Evolutionary conservation across 2,888 invertebrate genomes (phyloP), one percentile per base, ranked within the genome.

Genomic region (Prosopocoilus inquinatus): DNA sequence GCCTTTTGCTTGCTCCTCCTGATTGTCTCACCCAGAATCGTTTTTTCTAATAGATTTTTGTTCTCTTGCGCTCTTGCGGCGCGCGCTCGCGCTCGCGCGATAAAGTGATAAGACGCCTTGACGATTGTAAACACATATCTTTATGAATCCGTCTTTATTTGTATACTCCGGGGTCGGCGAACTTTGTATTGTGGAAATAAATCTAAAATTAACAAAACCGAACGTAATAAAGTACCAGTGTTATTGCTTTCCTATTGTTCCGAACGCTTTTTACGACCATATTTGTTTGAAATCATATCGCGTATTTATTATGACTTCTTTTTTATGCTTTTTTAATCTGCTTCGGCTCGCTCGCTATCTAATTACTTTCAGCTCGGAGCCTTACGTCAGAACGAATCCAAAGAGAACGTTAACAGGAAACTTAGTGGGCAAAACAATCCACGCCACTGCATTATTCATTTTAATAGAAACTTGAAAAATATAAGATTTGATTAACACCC

Each of bases 241-340:
- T 38, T 38, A 38, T 38, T 38, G 38, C 38, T 38, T 38, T 38
- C 38, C 38, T 38, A 38, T 38, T 38, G 38, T 38, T 38, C 12
- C 38, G 38, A 13, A 13, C 12, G 38, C 11, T 38, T 38, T 38
- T 38, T 38, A 38, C 38, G 38, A 12, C 38, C 11, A 38, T 38
- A 38, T 38, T 38, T 28, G 20, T 28, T 28, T 28, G 20, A 28
- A 28, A 28, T 28, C 20, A 28, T 28, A 28, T 28, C 20, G 20
- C 20, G 20, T 28, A 28, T 28, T 28, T 28, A 28, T 28, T 28
- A 28, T 28, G 20, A 28, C 20, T 28, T 28, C 20, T 28, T 28
- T 20, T 28, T 28, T 28, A 28, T 28, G 20, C 7, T 28, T 5
- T 28, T 28, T 28, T 28, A 28, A 28, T 28, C 20, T 28, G 20